Evolutionary conservation across 2,797 vertebrate species (phyloP).

Genomic region (Myiothlypis coronata): DNA sequence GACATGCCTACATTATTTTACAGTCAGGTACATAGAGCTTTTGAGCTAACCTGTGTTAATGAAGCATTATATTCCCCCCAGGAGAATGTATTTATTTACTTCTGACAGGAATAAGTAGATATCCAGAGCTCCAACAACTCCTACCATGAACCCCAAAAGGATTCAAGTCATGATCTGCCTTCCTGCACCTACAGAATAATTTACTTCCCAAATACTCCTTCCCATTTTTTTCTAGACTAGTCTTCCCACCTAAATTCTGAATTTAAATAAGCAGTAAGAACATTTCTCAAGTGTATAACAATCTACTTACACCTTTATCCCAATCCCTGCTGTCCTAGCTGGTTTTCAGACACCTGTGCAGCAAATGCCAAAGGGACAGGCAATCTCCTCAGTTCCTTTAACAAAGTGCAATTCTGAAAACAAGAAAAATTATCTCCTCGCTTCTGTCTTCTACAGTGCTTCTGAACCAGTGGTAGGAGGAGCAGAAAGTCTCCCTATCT

Average conservation of each 20-base stretch:
- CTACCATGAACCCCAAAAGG: neutral
- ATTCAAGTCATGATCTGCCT: neutral
- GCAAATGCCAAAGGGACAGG: neutral
- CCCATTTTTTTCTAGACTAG: neutral
- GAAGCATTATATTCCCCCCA: neutral
- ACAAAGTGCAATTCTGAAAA: neutral
- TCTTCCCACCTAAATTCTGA: neutral
- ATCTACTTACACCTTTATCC: slow-evolving; percentile 22
- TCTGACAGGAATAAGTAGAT: neutral
- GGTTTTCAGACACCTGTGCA: neutral
- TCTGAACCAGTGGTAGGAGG: slow-evolving; percentile 37
- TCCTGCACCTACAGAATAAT: neutral
- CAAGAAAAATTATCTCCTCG: neutral
- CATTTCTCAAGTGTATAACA: neutral
- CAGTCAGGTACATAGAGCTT: neutral
- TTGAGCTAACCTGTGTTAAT: neutral
- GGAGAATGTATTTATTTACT: neutral
- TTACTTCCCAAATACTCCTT: neutral
- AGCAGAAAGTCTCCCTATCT: slow-evolving; percentile 11
- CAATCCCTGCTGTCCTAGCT: neutral
- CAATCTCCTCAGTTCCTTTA: neutral
- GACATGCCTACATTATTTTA: neutral
- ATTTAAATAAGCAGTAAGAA: neutral
- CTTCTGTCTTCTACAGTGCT: neutral
- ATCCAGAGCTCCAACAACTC: neutral